These are phyloP conservation scores for Gallinago paraguaiae DNA, from an alignment of 2,113 vertebrate species.

Conservation along the genomic window DNA sequence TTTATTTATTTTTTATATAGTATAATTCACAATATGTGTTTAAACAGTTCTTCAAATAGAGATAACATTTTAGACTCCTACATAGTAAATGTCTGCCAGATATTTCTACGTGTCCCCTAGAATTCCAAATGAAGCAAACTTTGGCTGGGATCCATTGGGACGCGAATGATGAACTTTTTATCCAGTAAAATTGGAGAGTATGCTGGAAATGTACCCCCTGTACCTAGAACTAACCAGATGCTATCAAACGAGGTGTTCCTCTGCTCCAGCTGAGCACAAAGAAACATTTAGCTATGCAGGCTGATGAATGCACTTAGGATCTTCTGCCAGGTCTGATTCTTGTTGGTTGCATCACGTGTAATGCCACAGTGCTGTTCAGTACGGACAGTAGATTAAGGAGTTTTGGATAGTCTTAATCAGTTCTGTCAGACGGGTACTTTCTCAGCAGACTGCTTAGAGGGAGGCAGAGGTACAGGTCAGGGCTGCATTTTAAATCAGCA, in stretches of 20 bases:
- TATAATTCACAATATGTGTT: background rate
- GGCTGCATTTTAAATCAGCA: constrained; percentile 44
- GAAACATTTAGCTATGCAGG: background rate
- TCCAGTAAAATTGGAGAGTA: background rate
- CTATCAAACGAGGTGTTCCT: fast-evolving
- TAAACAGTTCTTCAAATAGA: background rate
- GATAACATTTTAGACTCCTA: background rate
- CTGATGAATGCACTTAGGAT: background rate
- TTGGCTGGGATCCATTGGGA: background rate
- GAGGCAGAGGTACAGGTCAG: constrained; percentile 26
- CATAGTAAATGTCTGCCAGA: background rate
- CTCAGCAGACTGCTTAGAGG: constrained; percentile 26
- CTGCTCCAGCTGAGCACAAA: background rate
- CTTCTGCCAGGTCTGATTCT: background rate
- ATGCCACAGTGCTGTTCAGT: background rate
- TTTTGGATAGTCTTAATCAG: constrained; percentile 37
- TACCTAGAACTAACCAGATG: background rate
- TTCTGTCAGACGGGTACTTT: constrained; percentile 32
- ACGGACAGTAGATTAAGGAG: constrained; percentile 36
- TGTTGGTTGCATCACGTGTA: background rate
- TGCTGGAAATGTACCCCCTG: background rate
- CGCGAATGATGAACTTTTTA: background rate
- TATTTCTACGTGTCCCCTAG: background rate
- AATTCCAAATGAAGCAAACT: background rate
- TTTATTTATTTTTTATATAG: background rate